phyloP scores from a whole-genome alignment of 2,797 vertebrate genomes.

The Leontocebus nigricollis region DNA sequence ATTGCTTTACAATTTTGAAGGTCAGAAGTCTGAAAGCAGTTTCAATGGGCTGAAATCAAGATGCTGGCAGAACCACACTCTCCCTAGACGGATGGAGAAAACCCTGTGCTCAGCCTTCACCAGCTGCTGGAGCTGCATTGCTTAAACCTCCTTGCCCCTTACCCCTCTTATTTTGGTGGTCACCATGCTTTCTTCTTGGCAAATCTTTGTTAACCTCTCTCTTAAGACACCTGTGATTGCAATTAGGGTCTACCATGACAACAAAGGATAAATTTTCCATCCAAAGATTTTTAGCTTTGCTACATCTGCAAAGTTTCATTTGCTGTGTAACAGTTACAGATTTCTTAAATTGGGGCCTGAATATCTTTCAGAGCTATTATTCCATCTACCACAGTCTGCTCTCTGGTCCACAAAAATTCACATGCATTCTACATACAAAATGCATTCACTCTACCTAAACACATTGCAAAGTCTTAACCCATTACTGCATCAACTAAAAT shows the following conservation, averaged over 20 bases:
- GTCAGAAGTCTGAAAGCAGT: not conserved
- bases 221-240: not conserved
- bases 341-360: too few species aligned
- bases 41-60: not conserved
- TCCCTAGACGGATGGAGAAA: not conserved
- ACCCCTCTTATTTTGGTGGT: not conserved
- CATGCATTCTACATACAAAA: not conserved
- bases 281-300: not conserved
- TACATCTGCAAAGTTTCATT: not conserved
- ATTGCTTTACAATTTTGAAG: not conserved
- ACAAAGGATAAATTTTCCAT: not conserved
- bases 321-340: not conserved
- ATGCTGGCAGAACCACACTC: accelerated
- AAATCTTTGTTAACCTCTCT: not conserved
- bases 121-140: not conserved
- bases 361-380: not conserved
- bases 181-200: not conserved
- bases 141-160: not conserved
- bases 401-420: not conserved
- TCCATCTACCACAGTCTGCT: not conserved
- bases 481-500: not conserved
- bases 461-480: not conserved
- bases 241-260: not conserved
- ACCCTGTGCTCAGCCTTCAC: not conserved
- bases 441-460: not conserved